Evolutionary conservation across 2,888 invertebrate species (phyloP), one percentile per base, ranked within the genome.

Genomic region (Molorchus minor): DNA sequence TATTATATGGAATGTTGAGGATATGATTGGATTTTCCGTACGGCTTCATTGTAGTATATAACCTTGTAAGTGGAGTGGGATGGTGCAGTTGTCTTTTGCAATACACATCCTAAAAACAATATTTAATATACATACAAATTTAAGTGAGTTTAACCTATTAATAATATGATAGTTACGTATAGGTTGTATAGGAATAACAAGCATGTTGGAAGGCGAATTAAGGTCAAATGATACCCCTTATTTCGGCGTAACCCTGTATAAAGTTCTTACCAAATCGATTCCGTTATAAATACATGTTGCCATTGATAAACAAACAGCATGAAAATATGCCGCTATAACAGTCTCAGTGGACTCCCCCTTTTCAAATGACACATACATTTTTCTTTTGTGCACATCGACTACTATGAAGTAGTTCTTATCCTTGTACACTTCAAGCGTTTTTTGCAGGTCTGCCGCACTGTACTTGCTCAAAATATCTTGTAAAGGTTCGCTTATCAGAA

Each of bases 311-410:
- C 90, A 75, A 19, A 87, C 84, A 3, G 89, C 88, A 71, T 91
- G 87, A 67, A 88, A 89, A 75, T 89, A 91, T 3, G 87, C 87
- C 72, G 86, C 83, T 7, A 92, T 73, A n/a, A 89, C 80, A 66
- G 88, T 87, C 46, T 79, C 77, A 0, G 84, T 73, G 0, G 71
- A 74, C 16, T 84, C 83, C n/a, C 82, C 77, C 44, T 84, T 82
- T 58, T 84, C 82, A 1, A 91, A 74, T 29, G 84, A 75, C 15
- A 92, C 81, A 72, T 84, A 82, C 71, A 91, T 84, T 17, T 74
- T 80, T 58, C 80, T 80, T 2, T 74, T 75, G 35, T 79, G 68
- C 8, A 82, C 65, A 72, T 84, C 80, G 1, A 86, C 82, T 1
- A 86, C 61, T 35, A 90, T 73, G 13, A 89, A 69, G 72, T 88